phyloP scores from a whole-genome alignment of 2,888 invertebrate species.

The Plagiodera versicolora region DNA sequence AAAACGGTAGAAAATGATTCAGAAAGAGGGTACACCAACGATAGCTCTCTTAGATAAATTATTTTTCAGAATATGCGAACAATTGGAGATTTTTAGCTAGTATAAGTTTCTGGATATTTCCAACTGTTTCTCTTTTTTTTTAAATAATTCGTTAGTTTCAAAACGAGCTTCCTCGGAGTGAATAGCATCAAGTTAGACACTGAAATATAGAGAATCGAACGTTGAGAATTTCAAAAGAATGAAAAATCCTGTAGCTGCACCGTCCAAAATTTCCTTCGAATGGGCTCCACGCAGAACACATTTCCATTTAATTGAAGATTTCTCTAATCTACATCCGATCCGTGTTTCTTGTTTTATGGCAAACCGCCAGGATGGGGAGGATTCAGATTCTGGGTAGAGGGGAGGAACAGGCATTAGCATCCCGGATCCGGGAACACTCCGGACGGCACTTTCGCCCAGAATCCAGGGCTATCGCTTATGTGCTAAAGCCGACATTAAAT shows the following conservation, averaged over 20 bases:
- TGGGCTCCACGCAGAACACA: neutral
- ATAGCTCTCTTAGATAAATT: too few species aligned
- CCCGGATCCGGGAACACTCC: conserved; percentile 30
- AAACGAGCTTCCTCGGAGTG: too few species aligned
- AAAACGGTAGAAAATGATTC: neutral
- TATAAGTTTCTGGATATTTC: too few species aligned
- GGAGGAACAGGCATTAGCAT: conserved; percentile 46
- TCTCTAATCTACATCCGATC: conserved; percentile 26
- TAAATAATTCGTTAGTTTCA: too few species aligned
- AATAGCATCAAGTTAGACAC: too few species aligned
- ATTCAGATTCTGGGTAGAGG: neutral
- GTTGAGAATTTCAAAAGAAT: too few species aligned
- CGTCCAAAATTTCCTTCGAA: too few species aligned
- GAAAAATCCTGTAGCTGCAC: too few species aligned
- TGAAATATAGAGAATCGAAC: too few species aligned
- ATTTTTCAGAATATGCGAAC: too few species aligned
- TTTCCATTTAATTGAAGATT: conserved; percentile 13
- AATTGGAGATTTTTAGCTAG: too few species aligned
- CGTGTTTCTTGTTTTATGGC: conserved; percentile 50
- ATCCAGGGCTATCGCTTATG: conserved; percentile 34
- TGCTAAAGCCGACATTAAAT: conserved; percentile 44
- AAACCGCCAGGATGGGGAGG: conserved; percentile 41
- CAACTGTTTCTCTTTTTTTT: too few species aligned
- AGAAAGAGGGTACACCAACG: neutral
- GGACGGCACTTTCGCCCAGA: conserved; percentile 41